Evolutionary conservation across 2,888 invertebrate species (phyloP), one percentile per base, ranked within the genome.

Genomic region (Temnothorax unifasciatus): DNA sequence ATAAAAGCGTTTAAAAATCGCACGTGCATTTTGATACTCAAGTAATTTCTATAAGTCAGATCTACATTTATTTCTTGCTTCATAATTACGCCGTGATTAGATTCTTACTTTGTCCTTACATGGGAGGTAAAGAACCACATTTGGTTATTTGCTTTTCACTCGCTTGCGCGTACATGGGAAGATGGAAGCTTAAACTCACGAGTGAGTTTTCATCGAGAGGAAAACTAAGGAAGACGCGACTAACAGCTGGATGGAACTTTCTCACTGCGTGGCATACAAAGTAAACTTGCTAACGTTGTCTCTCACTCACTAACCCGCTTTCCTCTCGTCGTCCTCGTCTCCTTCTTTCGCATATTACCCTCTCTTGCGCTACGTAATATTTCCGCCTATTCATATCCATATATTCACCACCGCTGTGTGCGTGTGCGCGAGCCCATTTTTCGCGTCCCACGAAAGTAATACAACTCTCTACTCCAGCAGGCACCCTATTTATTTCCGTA

Each of bases 341-440:
- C 38, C 64, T 61, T 73, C 52, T 68, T 69, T 52, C 71, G 69
- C 18, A 82, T 59, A 29, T 47, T 47, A 52, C 64, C 64, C 81
- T 74, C 74, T 82, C 79, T 71, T 86, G 29, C 71, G 82, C 82
- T 73, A 68, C 89, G 87, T 88, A 90, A 91, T 91, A 91, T 90
- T 91, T 91, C 90, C 90, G 87, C 87, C 86, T 87, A 87, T 90
- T 91, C 90, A 83, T 91, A 88, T 87, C 86, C 88, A 86, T 87
- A 85, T 85, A 88, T 84, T 90, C 85, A 86, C 88, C 38, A 77
- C 61, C 61, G 85, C 59, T 76, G 71, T 71, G 38, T n/a, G 34
- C 74, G 69, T 85, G 74, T 61, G 79, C 85, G 85, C 77, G 81
- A 88, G 81, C 86, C 87, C 85, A 90, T 92, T 91, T 89, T 87